Conservation (phyloP, 2,113 vertebrate genomes). For the Felis catus region DNA sequence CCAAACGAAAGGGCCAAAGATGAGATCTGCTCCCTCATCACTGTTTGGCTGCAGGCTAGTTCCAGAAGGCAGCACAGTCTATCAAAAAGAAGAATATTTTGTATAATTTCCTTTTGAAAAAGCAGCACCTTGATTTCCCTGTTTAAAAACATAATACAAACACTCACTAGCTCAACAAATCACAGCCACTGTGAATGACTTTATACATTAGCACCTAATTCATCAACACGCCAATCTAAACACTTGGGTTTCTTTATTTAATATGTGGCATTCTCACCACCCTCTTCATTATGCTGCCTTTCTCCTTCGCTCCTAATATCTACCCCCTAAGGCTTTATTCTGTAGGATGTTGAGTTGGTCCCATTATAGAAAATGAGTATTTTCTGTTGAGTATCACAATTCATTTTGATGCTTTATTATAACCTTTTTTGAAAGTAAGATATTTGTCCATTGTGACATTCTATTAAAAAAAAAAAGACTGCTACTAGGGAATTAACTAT, state of each 20-base stretch:
- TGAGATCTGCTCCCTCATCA: neutral
- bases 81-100: conserved; percentile 35
- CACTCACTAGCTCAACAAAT: conserved; percentile 6
- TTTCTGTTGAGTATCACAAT: conserved; percentile 46
- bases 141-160: conserved; percentile 44
- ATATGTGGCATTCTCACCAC: neutral
- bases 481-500: neutral
- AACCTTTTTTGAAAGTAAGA: neutral
- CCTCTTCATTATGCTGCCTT: conserved; percentile 22
- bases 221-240: conserved; percentile 10
- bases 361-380: conserved; percentile 51
- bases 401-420: conserved; percentile 22
- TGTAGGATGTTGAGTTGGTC: neutral
- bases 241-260: conserved; percentile 56
- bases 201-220: conserved; percentile 34
- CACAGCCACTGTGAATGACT: neutral
- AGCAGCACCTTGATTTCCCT: neutral
- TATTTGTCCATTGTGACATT: neutral
- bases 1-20: neutral
- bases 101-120: neutral
- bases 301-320: neutral
- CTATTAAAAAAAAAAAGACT: neutral
- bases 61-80: neutral
- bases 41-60: neutral
- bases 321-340: neutral